phyloP scores from a whole-genome alignment of 1,140 invertebrate species.

The Trypoxylus dichotomus region DNA sequence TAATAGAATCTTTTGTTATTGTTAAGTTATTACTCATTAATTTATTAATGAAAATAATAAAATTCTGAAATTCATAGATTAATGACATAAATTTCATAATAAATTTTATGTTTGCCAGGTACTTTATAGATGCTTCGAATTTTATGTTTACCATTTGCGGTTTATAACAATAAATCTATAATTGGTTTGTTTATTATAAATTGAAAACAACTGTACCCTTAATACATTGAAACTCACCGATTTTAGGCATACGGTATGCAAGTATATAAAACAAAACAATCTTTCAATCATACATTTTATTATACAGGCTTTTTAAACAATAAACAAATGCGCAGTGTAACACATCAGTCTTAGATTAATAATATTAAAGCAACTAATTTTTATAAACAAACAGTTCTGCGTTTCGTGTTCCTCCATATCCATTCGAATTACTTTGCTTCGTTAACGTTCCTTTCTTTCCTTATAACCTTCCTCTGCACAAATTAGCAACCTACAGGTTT shows the following conservation, averaged over 20 bases:
- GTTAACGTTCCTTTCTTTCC: not conserved
- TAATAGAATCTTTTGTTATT: too few species aligned
- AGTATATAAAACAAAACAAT: not conserved
- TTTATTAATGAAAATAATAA: too few species aligned
- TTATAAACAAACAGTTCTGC: slow-evolving; percentile 29
- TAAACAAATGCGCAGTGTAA: slow-evolving; percentile 30
- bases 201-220: too few species aligned
- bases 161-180: too few species aligned
- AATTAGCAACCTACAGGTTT: not conserved
- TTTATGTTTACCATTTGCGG: too few species aligned
- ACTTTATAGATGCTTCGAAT: too few species aligned
- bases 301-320: slow-evolving; percentile 29
- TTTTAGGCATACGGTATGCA: not conserved
- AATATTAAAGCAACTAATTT: slow-evolving; percentile 28
- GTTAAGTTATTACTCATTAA: too few species aligned
- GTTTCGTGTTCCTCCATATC: not conserved
- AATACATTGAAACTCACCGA: too few species aligned
- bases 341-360: slow-evolving; percentile 30
- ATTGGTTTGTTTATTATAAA: too few species aligned
- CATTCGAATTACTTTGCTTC: not conserved
- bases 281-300: slow-evolving; percentile 22
- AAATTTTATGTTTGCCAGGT: too few species aligned
- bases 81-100: too few species aligned
- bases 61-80: too few species aligned
- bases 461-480: not conserved